Evolutionary conservation across 92 coral and sea anemone genomes (phyloP).

Genomic region (Epizoanthus rinbou): DNA sequence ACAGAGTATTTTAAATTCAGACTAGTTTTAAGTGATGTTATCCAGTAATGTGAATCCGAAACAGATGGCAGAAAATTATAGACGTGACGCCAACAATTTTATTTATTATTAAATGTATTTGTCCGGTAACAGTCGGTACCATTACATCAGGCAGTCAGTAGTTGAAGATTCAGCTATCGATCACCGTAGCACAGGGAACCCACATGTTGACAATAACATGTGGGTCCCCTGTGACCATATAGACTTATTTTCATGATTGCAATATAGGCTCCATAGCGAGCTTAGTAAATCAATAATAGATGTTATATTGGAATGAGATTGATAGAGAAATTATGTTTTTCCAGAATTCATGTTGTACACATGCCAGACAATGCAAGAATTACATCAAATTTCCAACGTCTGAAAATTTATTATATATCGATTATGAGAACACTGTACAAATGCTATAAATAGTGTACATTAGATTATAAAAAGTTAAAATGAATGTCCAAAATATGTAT

Average conservation of each 20-base stretch:
- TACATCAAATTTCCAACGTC: conserved; percentile 3
- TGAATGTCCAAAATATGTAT: not conserved
- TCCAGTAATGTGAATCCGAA: conserved; percentile 1
- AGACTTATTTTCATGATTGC: not conserved
- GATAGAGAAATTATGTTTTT: not conserved
- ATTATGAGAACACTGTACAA: not conserved
- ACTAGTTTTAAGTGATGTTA: not conserved
- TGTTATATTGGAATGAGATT: not conserved
- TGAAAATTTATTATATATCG: not conserved
- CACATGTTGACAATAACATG: not conserved
- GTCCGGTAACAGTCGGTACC: not conserved
- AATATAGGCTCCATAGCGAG: not conserved
- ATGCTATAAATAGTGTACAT: conserved; percentile 34
- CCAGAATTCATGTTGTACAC: not conserved
- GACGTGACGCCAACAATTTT: not conserved
- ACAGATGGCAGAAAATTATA: not conserved
- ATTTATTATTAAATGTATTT: conserved; percentile 43
- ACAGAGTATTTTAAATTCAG: not conserved
- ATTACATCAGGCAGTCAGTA: too few species aligned
- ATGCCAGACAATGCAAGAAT: not conserved
- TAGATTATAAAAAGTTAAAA: not conserved
- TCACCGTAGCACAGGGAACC: too few species aligned
- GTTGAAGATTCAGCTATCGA: not conserved
- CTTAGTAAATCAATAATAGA: not conserved
- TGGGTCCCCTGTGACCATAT: too few species aligned